Percentiles rank a stretch among this genome's conserved stretches.
These are phyloP conservation scores for Pseudochirops cupreus DNA, from an alignment of 2,797 vertebrate genomes.

Conservation along the genomic window DNA sequence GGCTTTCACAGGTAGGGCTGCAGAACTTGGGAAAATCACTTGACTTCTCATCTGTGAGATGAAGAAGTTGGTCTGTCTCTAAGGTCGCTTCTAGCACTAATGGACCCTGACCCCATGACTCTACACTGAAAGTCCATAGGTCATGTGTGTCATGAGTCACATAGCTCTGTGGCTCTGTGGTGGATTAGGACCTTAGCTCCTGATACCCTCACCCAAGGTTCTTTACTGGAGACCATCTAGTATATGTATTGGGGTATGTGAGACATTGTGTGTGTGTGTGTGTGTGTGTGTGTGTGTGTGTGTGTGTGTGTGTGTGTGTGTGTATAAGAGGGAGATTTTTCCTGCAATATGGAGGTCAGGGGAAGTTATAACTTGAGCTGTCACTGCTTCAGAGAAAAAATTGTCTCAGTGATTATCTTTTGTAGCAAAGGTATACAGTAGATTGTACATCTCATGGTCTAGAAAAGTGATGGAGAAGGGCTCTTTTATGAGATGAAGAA, in stretches of 20 bases:
- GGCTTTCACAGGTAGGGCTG: constrained; percentile 89
- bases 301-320: too few relatives aligned
- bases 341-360: background rate
- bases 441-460: background rate
- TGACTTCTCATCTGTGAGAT: background rate
- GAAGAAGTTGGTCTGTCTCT: background rate
- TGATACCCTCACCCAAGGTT: background rate
- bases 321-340: background rate
- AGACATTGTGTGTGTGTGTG: too few relatives aligned
- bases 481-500: background rate
- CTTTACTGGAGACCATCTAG: background rate
- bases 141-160: background rate
- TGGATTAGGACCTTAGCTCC: background rate
- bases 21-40: fast-evolving
- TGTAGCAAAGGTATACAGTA: background rate
- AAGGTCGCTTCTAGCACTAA: background rate
- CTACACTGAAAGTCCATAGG: background rate
- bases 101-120: background rate
- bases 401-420: background rate
- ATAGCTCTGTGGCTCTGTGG: background rate
- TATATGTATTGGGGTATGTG: background rate
- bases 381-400: background rate
- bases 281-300: too few relatives aligned
- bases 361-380: background rate
- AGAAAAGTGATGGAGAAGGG: background rate